Evolutionary conservation across 2,113 vertebrate species (phyloP).

Genomic region (Labeo catla): DNA sequence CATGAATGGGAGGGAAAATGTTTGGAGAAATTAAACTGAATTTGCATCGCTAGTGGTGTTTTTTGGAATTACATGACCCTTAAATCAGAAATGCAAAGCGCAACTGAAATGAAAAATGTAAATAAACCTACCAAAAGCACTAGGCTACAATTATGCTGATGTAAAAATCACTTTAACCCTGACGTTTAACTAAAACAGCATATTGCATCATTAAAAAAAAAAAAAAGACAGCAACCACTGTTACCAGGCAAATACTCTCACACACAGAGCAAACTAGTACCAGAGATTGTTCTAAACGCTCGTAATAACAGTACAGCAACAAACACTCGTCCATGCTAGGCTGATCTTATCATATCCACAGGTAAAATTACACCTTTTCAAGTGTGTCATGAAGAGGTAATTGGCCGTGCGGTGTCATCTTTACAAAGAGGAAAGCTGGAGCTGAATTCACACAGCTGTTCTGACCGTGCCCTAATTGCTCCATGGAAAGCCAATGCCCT

Average conservation of each 20-base stretch:
- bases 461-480: constrained; percentile 64
- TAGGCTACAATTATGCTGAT: neutral
- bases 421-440: constrained; percentile 38
- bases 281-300: constrained; percentile 19
- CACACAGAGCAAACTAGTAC: constrained; percentile 7
- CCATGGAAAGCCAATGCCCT: constrained; percentile 64
- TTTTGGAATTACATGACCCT: neutral
- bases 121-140: neutral
- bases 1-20: neutral
- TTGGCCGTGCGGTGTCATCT: constrained; percentile 52
- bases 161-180: neutral
- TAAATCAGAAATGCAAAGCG: neutral
- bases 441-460: constrained; percentile 52
- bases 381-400: constrained; percentile 58
- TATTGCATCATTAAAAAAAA: constrained; percentile 14
- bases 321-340: constrained; percentile 52
- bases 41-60: neutral
- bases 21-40: neutral
- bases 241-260: neutral
- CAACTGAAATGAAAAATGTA: neutral
- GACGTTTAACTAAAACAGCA: neutral
- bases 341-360: constrained; percentile 61
- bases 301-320: constrained; percentile 53
- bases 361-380: constrained; percentile 60
- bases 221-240: constrained; percentile 16